These are phyloP conservation scores for Dichetophora obliterata DNA, from an alignment of 2,888 invertebrate species.

Conservation along the genomic window DNA sequence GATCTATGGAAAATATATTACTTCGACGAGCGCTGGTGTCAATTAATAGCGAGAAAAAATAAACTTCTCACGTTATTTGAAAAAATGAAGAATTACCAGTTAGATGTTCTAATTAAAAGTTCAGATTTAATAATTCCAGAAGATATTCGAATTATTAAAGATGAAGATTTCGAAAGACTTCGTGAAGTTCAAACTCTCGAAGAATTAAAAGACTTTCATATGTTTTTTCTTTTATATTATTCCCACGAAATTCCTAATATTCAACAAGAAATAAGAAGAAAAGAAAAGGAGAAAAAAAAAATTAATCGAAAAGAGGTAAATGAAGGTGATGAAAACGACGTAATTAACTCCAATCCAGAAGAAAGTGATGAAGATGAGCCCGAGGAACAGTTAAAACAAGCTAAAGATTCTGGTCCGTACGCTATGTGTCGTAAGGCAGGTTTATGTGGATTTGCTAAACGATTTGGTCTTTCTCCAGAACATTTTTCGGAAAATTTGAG, in stretches of 20 bases:
- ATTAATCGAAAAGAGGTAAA: conserved; percentile 68
- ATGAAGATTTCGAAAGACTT: conserved; percentile 86
- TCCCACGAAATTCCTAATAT: conserved; percentile 85
- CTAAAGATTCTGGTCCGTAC: conserved; percentile 89
- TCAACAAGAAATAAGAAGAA: conserved; percentile 80
- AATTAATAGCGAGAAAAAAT: conserved; percentile 85
- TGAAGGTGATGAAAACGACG: conserved; percentile 55
- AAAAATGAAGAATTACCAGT: conserved; percentile 92
- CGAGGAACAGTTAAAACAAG: conserved; percentile 83
- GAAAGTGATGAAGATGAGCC: conserved; percentile 74
- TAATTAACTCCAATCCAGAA: conserved; percentile 79
- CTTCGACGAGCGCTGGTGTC: conserved; percentile 95
- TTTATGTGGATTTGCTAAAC: conserved; percentile 86
- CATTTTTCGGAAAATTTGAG: conserved; percentile 96
- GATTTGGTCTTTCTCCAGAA: conserved; percentile 93
- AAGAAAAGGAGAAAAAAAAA: conserved; percentile 77
- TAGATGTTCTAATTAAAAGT: conserved; percentile 84
- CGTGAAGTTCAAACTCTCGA: conserved; percentile 86
- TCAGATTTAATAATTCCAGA: conserved; percentile 89
- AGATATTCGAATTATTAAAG: conserved; percentile 83
- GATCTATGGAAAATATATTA: conserved; percentile 99
- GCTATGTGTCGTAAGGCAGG: conserved; percentile 88
- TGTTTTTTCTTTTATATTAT: conserved; percentile 94
- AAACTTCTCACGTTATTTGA: conserved; percentile 86
- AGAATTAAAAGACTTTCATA: conserved; percentile 92